Evolutionary conservation across 1,140 invertebrate genomes (phyloP), one percentile per base, ranked within the genome.

Genomic region (Nasonia longicornis): DNA sequence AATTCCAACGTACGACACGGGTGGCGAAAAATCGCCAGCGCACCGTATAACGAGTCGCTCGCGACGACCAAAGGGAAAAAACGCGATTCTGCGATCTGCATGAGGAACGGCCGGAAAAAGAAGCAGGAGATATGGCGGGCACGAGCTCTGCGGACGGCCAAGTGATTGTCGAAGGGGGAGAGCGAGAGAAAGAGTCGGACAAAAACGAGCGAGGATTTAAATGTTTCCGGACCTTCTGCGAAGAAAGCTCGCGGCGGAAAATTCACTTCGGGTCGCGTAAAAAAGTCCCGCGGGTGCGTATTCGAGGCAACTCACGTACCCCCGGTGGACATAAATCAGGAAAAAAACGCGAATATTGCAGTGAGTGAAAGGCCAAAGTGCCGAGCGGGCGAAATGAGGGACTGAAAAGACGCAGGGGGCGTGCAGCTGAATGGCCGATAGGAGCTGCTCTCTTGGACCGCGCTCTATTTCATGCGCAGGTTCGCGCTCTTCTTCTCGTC

Each of bases 201-300:
- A 69, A 64, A 14, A 12, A 63, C 31, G 11, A 77, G 45, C 64
- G 67, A 6, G 83, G 63, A 84, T 86, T 88, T 85, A 87, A 86
- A 86, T 83, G 84, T 83, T 87, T 84, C 84, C 84, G 81, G 82
- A 48, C 3, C 4, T 16, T 29, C 79, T 26, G 76, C 76, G 80
- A 85, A 83, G 83, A 63, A 70, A 71, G 45, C 45, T 14, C 11
- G 63, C 35, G 20, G 4, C 20, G 26, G 26, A 26, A 26, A 26
- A 26, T 26, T 26, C 26, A 26, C 26, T 26, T 26, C 29, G 42
- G 0, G 20, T 52, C 2, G 38, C 11, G 67, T 6, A 63, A 26
- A 80, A 79, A 74, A 67, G 48, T 45, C 6, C 31, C 58, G 12
- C 29, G 42, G 29, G 35, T 31, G 35, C n/a, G 29, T 58, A 7